A percentile compares a stretch with the other conserved stretches of the same genome.
These are phyloP conservation scores for Mythimna lalbum DNA, from an alignment of 2,888 invertebrate genomes.

Conservation along the genomic window DNA sequence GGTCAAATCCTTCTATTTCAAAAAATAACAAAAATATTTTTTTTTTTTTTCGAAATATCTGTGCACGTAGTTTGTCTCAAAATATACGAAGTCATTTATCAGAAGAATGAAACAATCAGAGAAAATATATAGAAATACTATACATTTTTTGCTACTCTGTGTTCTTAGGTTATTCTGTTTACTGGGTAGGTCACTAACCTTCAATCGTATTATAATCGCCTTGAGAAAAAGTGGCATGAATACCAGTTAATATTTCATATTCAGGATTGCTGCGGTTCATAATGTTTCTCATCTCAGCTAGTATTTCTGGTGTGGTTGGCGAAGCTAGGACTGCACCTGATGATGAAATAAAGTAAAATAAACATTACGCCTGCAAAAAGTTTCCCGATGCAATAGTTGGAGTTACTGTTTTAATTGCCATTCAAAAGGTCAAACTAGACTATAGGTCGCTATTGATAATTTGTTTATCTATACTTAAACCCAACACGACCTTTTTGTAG, in stretches of 20 bases:
- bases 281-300: constrained; percentile 2
- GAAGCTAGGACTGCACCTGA: background rate
- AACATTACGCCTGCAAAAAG: background rate
- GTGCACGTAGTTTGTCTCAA: background rate
- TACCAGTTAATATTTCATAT: constrained; percentile 3
- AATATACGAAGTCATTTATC: background rate
- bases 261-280: background rate
- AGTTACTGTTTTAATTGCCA: too few relatives aligned
- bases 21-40: too few relatives aligned
- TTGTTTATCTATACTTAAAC: too few relatives aligned
- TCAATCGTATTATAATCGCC: constrained; percentile 1
- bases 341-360: background rate
- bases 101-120: too few relatives aligned
- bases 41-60: background rate
- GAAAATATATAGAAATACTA: too few relatives aligned
- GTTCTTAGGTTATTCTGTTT: too few relatives aligned
- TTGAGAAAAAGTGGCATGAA: background rate
- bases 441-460: too few relatives aligned
- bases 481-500: too few relatives aligned
- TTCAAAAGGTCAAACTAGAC: too few relatives aligned
- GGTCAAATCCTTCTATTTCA: background rate
- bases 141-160: too few relatives aligned
- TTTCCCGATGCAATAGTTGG: too few relatives aligned
- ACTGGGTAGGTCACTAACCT: background rate
- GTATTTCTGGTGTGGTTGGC: constrained; percentile 1